Base-by-base conservation (phyloP, 2,113 vertebrate genomes). In the Spea bombifrons region DNA sequence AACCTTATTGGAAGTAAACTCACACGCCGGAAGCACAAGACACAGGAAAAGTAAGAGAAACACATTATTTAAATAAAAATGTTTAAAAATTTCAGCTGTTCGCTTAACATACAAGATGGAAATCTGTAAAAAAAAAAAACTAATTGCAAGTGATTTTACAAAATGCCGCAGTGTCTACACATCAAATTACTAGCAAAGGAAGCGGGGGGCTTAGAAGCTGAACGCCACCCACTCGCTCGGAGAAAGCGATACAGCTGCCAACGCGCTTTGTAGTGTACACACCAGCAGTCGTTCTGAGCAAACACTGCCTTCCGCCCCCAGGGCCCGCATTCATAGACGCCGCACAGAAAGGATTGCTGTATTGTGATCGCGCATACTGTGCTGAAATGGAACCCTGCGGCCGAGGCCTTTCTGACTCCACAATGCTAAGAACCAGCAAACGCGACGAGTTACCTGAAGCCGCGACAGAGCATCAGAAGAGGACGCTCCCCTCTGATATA, bases 311-410 rank as follows among this genome's bases (percentile, higher is more conserved):
- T 57, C 64, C 64, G 46, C 73, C 73, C 73, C 63, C 48, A 50
- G 73, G 73, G 73, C 17, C 48, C 4, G 61, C 17, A 52, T 65
- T 75, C 65, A 75, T 66, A 65, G 73, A 43, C 12, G 48, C 47
- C 43, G 47, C 52, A 65, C 66, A 30, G 30, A 66, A 67, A 57
- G 67, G 67, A 75, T 75, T 67, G 52, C 47, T 55, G 66, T 75
- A 75, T 75, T 75, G 64, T 66, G 66, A 48, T 75, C 67, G 13
- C 67, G 63, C 74, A 64, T 66, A 75, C 64, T 57, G 64, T 45
- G 74, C 48, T 66, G 74, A 67, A 67, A 67, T 55, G 5, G 63
- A 67, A 49, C 17, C 46, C 63, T 44, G 12, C 65, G 17, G 73
- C 74, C 43, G 5, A 12, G 64, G 65, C 49, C 49, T 67, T n/a